These are phyloP conservation scores for Buathra laborator DNA, from an alignment of 2,888 invertebrate genomes.

Conservation along the genomic window DNA sequence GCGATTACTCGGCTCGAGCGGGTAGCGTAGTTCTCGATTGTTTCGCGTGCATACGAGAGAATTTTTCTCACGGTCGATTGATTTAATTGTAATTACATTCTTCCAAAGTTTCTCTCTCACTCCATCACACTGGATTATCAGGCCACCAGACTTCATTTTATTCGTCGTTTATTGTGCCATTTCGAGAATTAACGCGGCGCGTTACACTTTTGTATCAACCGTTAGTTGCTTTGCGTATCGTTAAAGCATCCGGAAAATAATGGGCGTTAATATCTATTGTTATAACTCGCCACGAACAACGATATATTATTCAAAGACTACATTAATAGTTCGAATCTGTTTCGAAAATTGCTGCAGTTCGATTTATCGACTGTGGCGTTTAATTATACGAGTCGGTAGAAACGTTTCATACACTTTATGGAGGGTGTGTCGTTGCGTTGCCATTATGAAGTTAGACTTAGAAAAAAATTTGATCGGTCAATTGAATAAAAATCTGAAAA, in stretches of 20 bases:
- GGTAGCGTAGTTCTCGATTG: constrained; percentile 50
- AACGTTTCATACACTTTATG: too few relatives aligned
- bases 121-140: constrained; percentile 16
- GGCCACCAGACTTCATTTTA: constrained; percentile 34
- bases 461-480: too few relatives aligned
- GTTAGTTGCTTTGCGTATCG: constrained; percentile 30
- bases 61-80: constrained; percentile 69
- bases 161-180: constrained; percentile 30
- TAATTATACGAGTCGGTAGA: too few relatives aligned
- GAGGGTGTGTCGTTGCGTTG: too few relatives aligned
- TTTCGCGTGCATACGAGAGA: constrained; percentile 56
- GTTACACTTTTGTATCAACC: constrained; percentile 38
- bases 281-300: not conserved
- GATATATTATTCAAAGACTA: not conserved
- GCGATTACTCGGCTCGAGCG: constrained; percentile 9
- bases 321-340: not conserved
- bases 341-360: too few relatives aligned
- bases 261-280: not conserved
- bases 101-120: constrained; percentile 32
- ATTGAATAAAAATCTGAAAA: too few relatives aligned
- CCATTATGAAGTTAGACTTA: too few relatives aligned
- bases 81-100: constrained; percentile 68
- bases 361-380: too few relatives aligned
- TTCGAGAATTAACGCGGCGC: constrained; percentile 25
- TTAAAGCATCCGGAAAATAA: not conserved